Evolutionary conservation across 2,113 vertebrate genomes (phyloP).

Genomic region (Dipodomys spectabilis): DNA sequence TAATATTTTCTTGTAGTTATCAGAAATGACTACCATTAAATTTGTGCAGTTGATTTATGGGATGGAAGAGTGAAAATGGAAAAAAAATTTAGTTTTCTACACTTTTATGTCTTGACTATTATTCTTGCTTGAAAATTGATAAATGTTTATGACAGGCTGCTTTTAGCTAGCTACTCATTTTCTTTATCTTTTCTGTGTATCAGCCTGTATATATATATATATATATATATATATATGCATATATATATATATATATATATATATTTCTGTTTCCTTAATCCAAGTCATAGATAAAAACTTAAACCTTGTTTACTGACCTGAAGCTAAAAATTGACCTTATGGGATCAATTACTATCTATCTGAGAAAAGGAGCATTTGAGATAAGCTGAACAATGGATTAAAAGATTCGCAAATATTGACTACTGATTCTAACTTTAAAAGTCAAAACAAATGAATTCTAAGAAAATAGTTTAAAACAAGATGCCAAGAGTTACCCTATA

Average conservation of each 20-base stretch:
- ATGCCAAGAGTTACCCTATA: neutral
- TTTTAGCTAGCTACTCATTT: constrained; percentile 44
- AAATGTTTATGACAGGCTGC: constrained; percentile 26
- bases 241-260: no score
- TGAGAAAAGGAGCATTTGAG: constrained; percentile 4
- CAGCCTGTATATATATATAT: neutral
- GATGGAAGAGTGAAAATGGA: neutral
- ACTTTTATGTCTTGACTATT: constrained; percentile 28
- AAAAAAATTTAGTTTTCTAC: constrained; percentile 16
- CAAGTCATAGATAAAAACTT: constrained; percentile 61
- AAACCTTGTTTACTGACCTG: constrained; percentile 54
- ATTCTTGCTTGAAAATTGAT: constrained; percentile 19
- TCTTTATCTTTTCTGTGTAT: constrained; percentile 41
- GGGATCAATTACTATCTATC: constrained; percentile 56
- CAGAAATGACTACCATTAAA: constrained; percentile 38
- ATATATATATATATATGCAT: no score
- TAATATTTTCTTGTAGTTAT: constrained; percentile 24
- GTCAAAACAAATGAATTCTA: neutral
- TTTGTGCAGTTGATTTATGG: neutral
- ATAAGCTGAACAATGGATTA: constrained; percentile 51
- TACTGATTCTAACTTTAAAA: constrained; percentile 5
- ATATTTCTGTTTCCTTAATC: constrained; percentile 37
- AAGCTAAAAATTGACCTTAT: constrained; percentile 62
- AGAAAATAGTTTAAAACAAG: neutral
- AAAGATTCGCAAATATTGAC: constrained; percentile 56